These are phyloP conservation scores for Sycobia sp. DNA, from an alignment of 1,140 invertebrate genomes.

Conservation along the genomic window DNA sequence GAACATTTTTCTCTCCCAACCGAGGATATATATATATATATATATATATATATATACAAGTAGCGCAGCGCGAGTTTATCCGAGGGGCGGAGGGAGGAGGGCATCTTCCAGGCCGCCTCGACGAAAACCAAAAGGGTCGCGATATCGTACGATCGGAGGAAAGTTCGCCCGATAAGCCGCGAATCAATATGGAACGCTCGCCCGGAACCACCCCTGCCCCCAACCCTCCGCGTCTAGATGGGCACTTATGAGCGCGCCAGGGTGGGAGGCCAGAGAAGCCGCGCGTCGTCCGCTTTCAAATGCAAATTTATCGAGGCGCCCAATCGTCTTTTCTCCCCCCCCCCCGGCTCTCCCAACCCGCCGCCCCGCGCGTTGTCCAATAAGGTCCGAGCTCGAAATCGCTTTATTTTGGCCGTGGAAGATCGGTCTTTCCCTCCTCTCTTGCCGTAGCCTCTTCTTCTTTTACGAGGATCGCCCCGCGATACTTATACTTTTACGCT, in stretches of 20 bases:
- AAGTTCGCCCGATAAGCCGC: no score
- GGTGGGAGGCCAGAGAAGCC: no score
- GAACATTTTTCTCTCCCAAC: no score
- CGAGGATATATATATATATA: no score
- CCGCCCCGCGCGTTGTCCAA: not conserved
- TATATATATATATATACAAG: no score
- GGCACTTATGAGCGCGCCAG: constrained; percentile 39
- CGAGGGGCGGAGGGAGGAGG: no score
- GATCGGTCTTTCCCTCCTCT: no score
- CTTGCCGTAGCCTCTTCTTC: not conserved
- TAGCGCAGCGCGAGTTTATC: no score
- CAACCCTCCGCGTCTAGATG: constrained; percentile 29
- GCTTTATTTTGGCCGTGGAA: constrained; percentile 1
- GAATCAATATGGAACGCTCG: constrained; percentile 19
- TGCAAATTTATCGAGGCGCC: constrained; percentile 39
- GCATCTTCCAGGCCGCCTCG: no score
- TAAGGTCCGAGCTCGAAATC: not conserved
- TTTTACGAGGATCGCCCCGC: not conserved
- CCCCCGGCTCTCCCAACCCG: not conserved
- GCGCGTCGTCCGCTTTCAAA: constrained; percentile 40
- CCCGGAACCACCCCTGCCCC: not conserved
- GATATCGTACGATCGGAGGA: no score
- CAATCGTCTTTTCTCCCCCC: not conserved
- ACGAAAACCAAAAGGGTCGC: no score
- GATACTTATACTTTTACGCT: not conserved